A percentile compares a stretch with the other conserved stretches of the same genome.
These are phyloP conservation scores for Myotis lucifugus DNA, from an alignment of 2,113 vertebrate species.

Conservation along the genomic window DNA sequence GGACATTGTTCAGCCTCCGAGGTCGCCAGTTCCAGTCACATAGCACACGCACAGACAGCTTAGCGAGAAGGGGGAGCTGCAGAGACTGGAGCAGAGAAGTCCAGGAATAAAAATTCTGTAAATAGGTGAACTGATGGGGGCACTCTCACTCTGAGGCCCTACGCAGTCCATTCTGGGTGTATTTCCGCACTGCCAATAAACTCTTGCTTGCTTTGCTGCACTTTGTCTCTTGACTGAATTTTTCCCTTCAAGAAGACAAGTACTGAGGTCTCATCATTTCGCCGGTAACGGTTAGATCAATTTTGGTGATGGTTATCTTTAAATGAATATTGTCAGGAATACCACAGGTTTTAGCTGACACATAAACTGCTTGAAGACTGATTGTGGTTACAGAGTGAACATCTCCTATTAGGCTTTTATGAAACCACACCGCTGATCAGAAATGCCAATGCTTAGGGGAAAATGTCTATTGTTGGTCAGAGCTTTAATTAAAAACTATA, in stretches of 20 bases:
- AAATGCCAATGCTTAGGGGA: constrained; percentile 60
- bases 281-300: constrained; percentile 16
- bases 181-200: background rate
- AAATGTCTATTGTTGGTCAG: constrained; percentile 70
- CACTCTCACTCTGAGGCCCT: background rate
- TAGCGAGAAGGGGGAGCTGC: background rate
- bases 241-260: background rate
- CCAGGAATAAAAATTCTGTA: background rate
- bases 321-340: constrained; percentile 70
- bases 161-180: background rate
- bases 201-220: background rate
- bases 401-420: constrained; percentile 66
- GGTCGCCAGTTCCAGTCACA: background rate
- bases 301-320: constrained; percentile 72
- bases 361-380: constrained; percentile 65
- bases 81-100: background rate
- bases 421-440: constrained; percentile 77
- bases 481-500: constrained; percentile 85
- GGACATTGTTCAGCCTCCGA: background rate
- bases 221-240: background rate
- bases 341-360: constrained; percentile 60
- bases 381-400: constrained; percentile 64
- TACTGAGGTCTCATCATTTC: background rate
- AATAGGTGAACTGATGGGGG: background rate
- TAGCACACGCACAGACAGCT: background rate